Base-by-base conservation (phyloP, 2,888 invertebrate genomes). In the Synanthedon vespiformis region DNA sequence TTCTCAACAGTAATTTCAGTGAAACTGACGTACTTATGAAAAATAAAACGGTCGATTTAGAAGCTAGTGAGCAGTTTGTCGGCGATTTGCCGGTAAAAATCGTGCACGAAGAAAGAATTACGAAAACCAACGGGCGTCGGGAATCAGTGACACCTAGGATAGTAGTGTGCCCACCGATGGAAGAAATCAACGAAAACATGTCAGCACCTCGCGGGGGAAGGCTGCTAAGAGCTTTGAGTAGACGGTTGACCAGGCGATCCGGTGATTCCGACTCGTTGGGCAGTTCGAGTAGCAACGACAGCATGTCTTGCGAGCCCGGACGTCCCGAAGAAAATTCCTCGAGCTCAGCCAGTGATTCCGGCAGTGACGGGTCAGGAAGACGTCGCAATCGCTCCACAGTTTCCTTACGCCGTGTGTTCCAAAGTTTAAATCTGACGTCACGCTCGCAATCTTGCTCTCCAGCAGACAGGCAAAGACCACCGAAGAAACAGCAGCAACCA, bases 371-470 rank as follows among this genome's bases (percentile, higher is more conserved):
- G 56, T 89, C 90, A 14, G 89, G 89, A 49, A 87, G 83, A 51
- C 76, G 74, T 5, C 81, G 78, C 53, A 76, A 80, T 56, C 88
- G 90, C 55, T 90, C 91, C 2, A 89, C 89, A 1, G 91, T 92
- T 40, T 93, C 92, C 48, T 81, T 94, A 53, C 88, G 92, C n/a
- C 90, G 90, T 56, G 92, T 92, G 49, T 92, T 94, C 69, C 91
- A 93, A 72, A 92, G 89, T 62, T 79, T 94, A 51, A 91, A 88
- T 61, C 80, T 92, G 47, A 87, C 90, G 12, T 85, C 89, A 13
- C 89, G 92, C 53, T 92, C 92, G 4, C 89, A 91, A 52, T 92
- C 92, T 49, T 89, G 90, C 72, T 90, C 89, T 54, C 90, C 90
- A 40, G 78, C 76, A 11, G 83, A 86, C 55, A 74, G 82, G 6